Percentiles rank a stretch among this genome's conserved stretches.
Evolutionary conservation across 2,797 vertebrate genomes (phyloP).

Genomic region (Manis crassicaudata): DNA sequence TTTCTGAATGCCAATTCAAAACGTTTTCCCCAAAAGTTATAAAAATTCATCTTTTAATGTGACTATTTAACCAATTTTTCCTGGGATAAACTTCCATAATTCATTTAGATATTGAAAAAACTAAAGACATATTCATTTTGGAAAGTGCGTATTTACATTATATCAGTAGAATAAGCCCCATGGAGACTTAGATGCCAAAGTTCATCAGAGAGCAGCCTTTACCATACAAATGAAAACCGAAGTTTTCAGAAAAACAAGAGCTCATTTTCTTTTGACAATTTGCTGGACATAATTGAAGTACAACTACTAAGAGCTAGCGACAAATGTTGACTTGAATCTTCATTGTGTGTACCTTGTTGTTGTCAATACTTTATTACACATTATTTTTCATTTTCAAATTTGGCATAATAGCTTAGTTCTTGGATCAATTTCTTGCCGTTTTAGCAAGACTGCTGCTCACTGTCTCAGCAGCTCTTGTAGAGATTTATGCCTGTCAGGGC

Average conservation of each 20-base stretch:
- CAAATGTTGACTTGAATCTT: slow-evolving; percentile 59
- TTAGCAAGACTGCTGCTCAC: background rate
- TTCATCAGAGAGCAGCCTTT: slow-evolving; percentile 76
- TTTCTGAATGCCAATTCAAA: slow-evolving; percentile 6
- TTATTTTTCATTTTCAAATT: slow-evolving; percentile 24
- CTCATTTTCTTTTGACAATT: slow-evolving; percentile 61
- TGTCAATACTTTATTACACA: slow-evolving; percentile 64
- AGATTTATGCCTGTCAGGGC: background rate
- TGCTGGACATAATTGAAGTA: slow-evolving; percentile 65
- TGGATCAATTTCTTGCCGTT: background rate
- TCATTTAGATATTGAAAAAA: slow-evolving; percentile 57
- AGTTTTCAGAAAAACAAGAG: slow-evolving; percentile 52
- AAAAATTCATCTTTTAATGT: background rate
- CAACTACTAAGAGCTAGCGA: slow-evolving; percentile 72
- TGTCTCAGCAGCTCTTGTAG: background rate
- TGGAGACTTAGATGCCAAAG: slow-evolving; percentile 62
- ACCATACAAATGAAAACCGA: slow-evolving; percentile 71
- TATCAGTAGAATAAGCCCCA: slow-evolving; percentile 78
- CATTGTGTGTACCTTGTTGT: slow-evolving; percentile 60
- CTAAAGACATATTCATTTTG: slow-evolving; percentile 79
- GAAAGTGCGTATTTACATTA: slow-evolving; percentile 68
- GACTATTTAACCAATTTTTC: background rate
- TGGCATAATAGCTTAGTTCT: background rate
- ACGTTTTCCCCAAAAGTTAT: background rate
- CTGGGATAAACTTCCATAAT: background rate